Evolutionary conservation across 2,113 vertebrate genomes (phyloP).

Genomic region (Progne subis): DNA sequence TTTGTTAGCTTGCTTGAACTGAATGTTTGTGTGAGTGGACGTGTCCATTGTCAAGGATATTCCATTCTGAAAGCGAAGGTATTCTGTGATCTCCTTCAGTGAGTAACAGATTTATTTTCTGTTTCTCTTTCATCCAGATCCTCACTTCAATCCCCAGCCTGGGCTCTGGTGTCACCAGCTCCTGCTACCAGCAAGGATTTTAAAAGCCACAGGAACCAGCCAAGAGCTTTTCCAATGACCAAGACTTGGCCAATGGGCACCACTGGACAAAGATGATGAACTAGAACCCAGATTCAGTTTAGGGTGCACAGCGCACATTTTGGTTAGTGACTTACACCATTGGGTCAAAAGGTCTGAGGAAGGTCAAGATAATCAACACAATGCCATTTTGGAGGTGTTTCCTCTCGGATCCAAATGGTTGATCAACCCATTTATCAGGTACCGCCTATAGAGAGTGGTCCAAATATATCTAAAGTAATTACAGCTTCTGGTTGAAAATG

Average conservation of each 20-base stretch:
- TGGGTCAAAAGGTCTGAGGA: background rate
- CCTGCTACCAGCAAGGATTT: background rate
- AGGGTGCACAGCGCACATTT: background rate
- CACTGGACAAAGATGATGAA: background rate
- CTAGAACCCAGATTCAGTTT: background rate
- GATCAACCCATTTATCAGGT: background rate
- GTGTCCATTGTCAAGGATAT: rapidly evolving
- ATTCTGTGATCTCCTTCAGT: background rate
- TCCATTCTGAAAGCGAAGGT: background rate
- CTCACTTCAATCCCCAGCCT: background rate
- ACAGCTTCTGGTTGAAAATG: background rate
- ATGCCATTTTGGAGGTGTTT: background rate
- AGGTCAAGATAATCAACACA: background rate
- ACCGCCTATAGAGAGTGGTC: background rate
- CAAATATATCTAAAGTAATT: background rate
- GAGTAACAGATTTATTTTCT: background rate
- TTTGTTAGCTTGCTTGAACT: background rate
- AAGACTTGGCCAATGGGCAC: too few species aligned
- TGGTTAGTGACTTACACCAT: background rate
- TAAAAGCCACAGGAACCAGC: background rate
- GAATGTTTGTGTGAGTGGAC: background rate
- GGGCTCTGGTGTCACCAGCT: background rate
- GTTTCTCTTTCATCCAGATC: background rate
- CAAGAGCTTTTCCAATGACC: background rate
- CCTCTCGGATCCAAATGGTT: background rate